These are phyloP conservation scores for Leucopsar rothschildi DNA, from an alignment of 2,113 vertebrate genomes.

Conservation along the genomic window DNA sequence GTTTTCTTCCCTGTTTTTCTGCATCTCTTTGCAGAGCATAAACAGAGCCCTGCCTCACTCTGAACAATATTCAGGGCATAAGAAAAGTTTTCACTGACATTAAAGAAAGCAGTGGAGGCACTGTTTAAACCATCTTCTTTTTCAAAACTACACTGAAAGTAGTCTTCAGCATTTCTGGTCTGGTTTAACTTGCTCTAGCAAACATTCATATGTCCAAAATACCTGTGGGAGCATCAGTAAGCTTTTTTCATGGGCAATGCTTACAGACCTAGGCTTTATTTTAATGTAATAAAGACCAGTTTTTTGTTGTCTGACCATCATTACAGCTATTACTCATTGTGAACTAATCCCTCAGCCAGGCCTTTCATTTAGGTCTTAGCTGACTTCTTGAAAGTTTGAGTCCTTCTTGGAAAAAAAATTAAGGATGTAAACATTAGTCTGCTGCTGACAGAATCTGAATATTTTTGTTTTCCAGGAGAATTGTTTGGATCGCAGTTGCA, in stretches of 20 bases:
- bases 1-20: neutral
- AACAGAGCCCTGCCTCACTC: neutral
- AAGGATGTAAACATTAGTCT: neutral
- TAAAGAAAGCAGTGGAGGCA: neutral
- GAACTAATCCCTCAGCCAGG: neutral
- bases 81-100: neutral
- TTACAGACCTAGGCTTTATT: neutral
- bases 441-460: neutral
- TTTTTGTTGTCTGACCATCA: neutral
- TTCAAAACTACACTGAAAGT: neutral
- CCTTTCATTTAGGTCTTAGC: neutral
- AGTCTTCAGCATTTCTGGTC: neutral
- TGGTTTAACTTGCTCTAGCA: neutral
- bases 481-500: neutral
- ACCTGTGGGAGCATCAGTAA: neutral
- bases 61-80: neutral
- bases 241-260: neutral
- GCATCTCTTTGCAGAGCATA: neutral
- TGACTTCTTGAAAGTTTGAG: neutral
- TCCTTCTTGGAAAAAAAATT: neutral
- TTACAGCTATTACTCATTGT: neutral
- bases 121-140: neutral
- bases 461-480: neutral
- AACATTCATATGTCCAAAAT: neutral
- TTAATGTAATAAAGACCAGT: neutral